These are phyloP conservation scores for Caenorhabditis becei DNA, from an alignment of 2,888 invertebrate species.

Conservation along the genomic window DNA sequence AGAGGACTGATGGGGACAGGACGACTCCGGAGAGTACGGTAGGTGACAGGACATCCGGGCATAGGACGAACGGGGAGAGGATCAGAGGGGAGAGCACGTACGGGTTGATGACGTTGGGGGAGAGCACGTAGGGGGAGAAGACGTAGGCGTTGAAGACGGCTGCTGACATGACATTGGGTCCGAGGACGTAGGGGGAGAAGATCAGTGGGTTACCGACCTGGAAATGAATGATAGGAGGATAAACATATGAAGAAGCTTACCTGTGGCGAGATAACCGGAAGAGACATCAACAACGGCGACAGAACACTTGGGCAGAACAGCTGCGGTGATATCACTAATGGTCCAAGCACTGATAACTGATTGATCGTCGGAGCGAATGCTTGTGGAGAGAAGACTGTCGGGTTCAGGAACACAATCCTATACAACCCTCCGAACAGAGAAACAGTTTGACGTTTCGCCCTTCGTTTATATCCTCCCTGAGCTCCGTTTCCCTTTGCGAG, in stretches of 20 bases:
- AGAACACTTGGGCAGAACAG: conserved; percentile 73
- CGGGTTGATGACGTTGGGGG: conserved; percentile 76
- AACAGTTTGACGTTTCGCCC: conserved; percentile 54
- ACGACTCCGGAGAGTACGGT: conserved; percentile 72
- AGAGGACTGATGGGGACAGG: conserved; percentile 67
- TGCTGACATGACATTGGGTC: conserved; percentile 74
- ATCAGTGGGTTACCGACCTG: conserved; percentile 69
- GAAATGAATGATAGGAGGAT: no score
- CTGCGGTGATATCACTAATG: conserved; percentile 71
- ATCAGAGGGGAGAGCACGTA: conserved; percentile 74
- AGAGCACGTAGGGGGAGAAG: conserved; percentile 73
- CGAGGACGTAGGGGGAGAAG: conserved; percentile 70
- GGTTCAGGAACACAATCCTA: conserved; percentile 55
- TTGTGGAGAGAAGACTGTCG: conserved; percentile 64
- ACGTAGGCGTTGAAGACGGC: conserved; percentile 77
- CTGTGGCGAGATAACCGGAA: conserved; percentile 73
- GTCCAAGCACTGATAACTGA: conserved; percentile 69
- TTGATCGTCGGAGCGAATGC: conserved; percentile 64
- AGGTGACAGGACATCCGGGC: conserved; percentile 72
- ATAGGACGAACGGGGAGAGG: conserved; percentile 68
- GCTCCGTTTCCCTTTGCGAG: conserved; percentile 56
- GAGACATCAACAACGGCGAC: conserved; percentile 68
- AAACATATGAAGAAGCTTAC: no score
- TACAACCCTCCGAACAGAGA: conserved; percentile 46
- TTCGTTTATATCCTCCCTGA: conserved; percentile 26